Base-by-base conservation (phyloP, 2,888 invertebrate genomes). In the Miltochrista miniata region DNA sequence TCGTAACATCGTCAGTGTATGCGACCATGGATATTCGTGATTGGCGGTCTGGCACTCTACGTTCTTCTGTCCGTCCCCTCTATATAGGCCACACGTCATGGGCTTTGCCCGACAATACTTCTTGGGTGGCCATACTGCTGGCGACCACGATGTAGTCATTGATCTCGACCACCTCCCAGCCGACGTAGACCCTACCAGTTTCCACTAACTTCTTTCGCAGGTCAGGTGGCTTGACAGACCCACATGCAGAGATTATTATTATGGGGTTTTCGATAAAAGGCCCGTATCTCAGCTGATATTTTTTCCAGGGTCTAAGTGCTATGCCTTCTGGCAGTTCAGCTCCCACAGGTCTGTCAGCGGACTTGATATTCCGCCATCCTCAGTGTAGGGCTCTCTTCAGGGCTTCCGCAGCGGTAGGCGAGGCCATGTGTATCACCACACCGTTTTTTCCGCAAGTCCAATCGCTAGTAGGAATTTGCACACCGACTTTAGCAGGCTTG, bases 101-200 rank as follows among this genome's bases (percentile, higher is more conserved):
- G 35, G 35, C 1, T 30, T 31, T 0, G 64, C 50, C 2, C 60
- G 11, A 34, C 72, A 75, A 18, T 55, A 61, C 2, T 67, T 66
- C 1, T 68, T 0, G 72, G 72, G 59, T 77, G 72, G 0, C 76
- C 76, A 18, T 73, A 75, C 0, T 54, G 51, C 7, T 76, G 78
- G 68, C 65, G 0, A 58, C 62, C 1, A 12, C 0, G 0, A 66
- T 7, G 10, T 35, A 56, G 41, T 68, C 63, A 0, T 12, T 13
- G 0, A 59, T 55, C 7, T 51, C 41, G 0, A 54, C 52, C 0
- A 36, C 61, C 5, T 64, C 57, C 66, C 68, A 70, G 0, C 61
- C 68, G 0, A 69, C 11, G 18, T 60, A 72, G 0, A 71, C 12
- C 0, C 43, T 13, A 0, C 41, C 36, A 1, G 10, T 7, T 1